Percentiles rank a stretch among this genome's conserved stretches.
Conservation (phyloP, 2,888 invertebrate genomes). For the Fragum sueziense region DNA sequence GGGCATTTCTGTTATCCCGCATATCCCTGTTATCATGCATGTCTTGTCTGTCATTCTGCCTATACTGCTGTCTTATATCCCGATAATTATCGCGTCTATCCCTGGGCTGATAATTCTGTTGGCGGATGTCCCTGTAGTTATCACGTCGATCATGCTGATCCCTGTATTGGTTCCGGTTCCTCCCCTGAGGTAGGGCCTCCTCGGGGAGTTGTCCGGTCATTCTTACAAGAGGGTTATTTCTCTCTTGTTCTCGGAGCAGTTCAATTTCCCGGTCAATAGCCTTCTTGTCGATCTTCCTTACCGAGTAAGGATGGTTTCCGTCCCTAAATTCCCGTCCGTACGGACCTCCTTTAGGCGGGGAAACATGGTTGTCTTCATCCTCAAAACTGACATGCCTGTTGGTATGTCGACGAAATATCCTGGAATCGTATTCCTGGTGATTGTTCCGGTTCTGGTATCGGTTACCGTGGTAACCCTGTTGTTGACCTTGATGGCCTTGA, state of each 20-base stretch:
- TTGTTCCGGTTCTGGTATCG: slow-evolving; percentile 26
- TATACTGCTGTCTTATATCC: slow-evolving; percentile 50
- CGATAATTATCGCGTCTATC: slow-evolving; percentile 51
- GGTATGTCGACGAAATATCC: slow-evolving; percentile 60
- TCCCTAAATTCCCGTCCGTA: slow-evolving; percentile 14
- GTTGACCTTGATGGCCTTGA: slow-evolving; percentile 25
- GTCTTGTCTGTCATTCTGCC: slow-evolving; percentile 30
- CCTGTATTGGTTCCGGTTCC: slow-evolving; percentile 10
- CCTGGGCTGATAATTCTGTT: slow-evolving; percentile 18
- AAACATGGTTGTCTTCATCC: slow-evolving; percentile 30
- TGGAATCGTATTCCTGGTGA: slow-evolving; percentile 52
- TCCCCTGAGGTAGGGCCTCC: background rate
- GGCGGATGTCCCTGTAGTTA: slow-evolving; percentile 19
- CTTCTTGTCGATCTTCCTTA: background rate
- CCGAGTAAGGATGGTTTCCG: slow-evolving; percentile 17
- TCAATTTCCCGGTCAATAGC: slow-evolving; percentile 20
- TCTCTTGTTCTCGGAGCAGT: slow-evolving; percentile 17
- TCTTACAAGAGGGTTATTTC: slow-evolving; percentile 18
- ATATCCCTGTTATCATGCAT: slow-evolving; percentile 1
- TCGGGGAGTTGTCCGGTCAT: slow-evolving; percentile 4
- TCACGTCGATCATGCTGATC: slow-evolving; percentile 35
- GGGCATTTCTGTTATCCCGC: background rate
- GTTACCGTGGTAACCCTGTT: slow-evolving; percentile 27
- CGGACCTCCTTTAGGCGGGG: slow-evolving; percentile 33
- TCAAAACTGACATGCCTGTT: slow-evolving; percentile 53